Conservation (phyloP, 2,797 vertebrate species). For the Tenualosa thibaudeaui region DNA sequence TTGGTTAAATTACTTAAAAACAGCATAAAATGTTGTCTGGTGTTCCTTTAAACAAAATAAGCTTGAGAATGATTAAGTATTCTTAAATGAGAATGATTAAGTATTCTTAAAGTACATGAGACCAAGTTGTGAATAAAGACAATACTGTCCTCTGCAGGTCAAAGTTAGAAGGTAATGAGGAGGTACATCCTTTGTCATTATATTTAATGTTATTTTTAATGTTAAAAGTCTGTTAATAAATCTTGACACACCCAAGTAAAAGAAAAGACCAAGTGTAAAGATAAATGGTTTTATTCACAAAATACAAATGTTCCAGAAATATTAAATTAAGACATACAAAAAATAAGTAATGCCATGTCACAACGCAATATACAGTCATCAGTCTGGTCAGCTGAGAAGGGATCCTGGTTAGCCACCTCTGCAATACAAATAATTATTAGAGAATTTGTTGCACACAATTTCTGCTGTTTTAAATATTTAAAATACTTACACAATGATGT, state of each 20-base stretch:
- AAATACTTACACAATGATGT: slow-evolving; percentile 86
- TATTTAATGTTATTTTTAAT: no score
- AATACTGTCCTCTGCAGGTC: no score
- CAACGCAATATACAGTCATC: background rate
- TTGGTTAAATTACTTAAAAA: no score
- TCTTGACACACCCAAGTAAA: background rate
- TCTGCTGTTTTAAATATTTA: background rate
- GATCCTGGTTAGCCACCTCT: slow-evolving; percentile 1
- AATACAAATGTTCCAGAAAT: background rate
- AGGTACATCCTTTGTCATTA: no score
- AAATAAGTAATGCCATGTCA: background rate
- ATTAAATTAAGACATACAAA: background rate
- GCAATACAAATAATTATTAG: background rate
- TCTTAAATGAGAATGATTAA: no score
- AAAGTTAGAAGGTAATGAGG: no score
- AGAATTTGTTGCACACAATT: background rate
- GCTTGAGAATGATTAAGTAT: no score
- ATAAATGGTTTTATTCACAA: background rate
- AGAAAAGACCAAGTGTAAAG: background rate
- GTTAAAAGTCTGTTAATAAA: background rate
- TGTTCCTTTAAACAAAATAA: no score
- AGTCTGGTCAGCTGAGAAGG: background rate
- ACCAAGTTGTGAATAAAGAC: no score
- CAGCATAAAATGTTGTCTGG: no score
- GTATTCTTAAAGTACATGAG: no score